Base-by-base conservation (phyloP, 2,797 vertebrate genomes). In the Siniperca scherzeri region DNA sequence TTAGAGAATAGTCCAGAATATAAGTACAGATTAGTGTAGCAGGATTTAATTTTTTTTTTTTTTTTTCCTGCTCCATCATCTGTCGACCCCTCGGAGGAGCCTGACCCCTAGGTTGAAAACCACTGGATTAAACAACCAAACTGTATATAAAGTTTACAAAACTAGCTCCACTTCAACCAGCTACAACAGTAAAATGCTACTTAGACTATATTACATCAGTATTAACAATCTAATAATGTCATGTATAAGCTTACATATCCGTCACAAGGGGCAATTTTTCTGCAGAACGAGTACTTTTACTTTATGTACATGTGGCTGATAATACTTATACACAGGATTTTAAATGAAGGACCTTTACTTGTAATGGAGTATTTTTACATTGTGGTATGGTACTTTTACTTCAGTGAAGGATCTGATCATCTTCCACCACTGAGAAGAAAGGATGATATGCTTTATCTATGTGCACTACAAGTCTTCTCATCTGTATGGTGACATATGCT, bases 401-500 rank as follows among this genome's bases (percentile, higher is more conserved):
- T 10, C 27, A 38, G 16, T 69, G 22, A 33, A 36, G 4, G 10
- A 44, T 21, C 7, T 50, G 19, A 33, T 36, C 22, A 30, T 48
- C 27, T 22, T 40, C 21, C 1, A 8, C 17, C 42, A 44, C 36
- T 36, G 21, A 77, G 11, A 17, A 9, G 7, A 38, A 38, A 68
- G 10, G 22, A 7, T 53, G 25, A 16, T 48, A 7, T 56, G n/a
- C 46, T 56, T 16, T 12, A 2, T 56, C 1, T 19, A 52, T 11
- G 5, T 46, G 19, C 21, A 8, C 40, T 22, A 25, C 3, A 50
- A 2, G 42, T 30, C 2, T n/a, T 65, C 50, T 57, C 25, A 19
- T 14, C 22, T 56, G 17, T 52, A 8, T 38, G 21, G 40, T 62
- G 65, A 59, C n/a, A 36, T n/a, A 44, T 48, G 71, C 78, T 92